phyloP scores from a whole-genome alignment of 1,140 invertebrate species.

The Drosophila ohnishii region DNA sequence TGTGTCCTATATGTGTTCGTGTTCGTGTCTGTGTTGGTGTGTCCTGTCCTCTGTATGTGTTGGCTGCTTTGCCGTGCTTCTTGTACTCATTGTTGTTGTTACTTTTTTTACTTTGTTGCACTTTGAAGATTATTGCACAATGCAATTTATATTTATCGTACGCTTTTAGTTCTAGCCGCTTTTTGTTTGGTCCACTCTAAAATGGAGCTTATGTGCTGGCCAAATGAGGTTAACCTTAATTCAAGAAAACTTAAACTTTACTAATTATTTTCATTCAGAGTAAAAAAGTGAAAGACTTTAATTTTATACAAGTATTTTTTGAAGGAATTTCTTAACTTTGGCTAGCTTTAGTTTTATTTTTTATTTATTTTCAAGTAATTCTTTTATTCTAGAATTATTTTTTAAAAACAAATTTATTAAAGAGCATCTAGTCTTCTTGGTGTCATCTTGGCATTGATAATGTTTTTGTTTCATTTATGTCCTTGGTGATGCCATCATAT shows the following conservation, averaged over 20 bases:
- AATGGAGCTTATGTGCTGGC: slow-evolving; percentile 3
- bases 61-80: slow-evolving; percentile 32
- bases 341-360: neutral
- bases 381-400: too few relatives aligned
- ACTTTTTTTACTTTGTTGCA: slow-evolving; percentile 71
- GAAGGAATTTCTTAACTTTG: neutral
- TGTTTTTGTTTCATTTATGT: slow-evolving; percentile 75
- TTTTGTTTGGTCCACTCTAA: slow-evolving; percentile 38
- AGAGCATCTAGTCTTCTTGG: neutral
- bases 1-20: slow-evolving; percentile 25
- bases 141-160: slow-evolving; percentile 80
- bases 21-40: slow-evolving; percentile 5
- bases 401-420: neutral
- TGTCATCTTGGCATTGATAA: neutral
- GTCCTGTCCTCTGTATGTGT: neutral
- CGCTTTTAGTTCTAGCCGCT: slow-evolving; percentile 72
- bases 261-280: neutral
- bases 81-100: slow-evolving; percentile 31
- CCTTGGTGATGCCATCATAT: slow-evolving; percentile 48
- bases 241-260: neutral
- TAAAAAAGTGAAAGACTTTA: neutral
- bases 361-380: neutral
- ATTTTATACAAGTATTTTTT: neutral
- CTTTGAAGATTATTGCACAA: slow-evolving; percentile 80
- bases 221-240: slow-evolving; percentile 7